These are phyloP conservation scores for Euwallacea fornicatus DNA, from an alignment of 1,140 invertebrate species.

Conservation along the genomic window DNA sequence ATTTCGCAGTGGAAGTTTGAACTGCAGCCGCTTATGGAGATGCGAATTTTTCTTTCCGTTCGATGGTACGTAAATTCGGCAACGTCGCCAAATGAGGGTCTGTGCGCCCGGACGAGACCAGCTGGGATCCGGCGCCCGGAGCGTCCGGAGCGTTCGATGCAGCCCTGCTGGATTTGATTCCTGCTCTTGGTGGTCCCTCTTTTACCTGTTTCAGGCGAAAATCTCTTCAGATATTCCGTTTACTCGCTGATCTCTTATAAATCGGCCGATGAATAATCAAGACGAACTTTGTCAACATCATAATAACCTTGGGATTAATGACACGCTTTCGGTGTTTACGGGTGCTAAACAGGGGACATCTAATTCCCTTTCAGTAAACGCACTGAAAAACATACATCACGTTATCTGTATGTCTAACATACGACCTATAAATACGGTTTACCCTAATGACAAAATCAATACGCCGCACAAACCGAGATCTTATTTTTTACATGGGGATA, in stretches of 20 bases:
- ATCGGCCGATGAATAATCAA: background rate
- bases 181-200: slow-evolving; percentile 18
- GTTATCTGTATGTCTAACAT: slow-evolving; percentile 12
- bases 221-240: background rate
- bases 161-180: slow-evolving; percentile 27
- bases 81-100: slow-evolving; percentile 19
- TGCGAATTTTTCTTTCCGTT: slow-evolving; percentile 2
- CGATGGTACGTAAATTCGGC: slow-evolving; percentile 13
- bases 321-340: too few relatives aligned
- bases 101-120: slow-evolving; percentile 27
- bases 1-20: background rate
- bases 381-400: slow-evolving; percentile 6
- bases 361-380: background rate
- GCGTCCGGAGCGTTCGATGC: slow-evolving; percentile 25
- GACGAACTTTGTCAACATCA: background rate
- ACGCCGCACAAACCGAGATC: slow-evolving; percentile 5
- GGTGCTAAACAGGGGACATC: too few relatives aligned
- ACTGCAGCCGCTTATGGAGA: background rate
- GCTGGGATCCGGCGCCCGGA: slow-evolving; percentile 13
- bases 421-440: slow-evolving; percentile 12
- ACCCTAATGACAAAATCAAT: slow-evolving; percentile 26
- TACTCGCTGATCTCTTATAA: background rate
- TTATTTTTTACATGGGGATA: background rate
- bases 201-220: slow-evolving; percentile 28
- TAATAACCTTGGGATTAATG: too few relatives aligned